Conservation (phyloP, 30 jellyfish, hydroid and myxozoan species). For the Aurelia coerulea region DNA sequence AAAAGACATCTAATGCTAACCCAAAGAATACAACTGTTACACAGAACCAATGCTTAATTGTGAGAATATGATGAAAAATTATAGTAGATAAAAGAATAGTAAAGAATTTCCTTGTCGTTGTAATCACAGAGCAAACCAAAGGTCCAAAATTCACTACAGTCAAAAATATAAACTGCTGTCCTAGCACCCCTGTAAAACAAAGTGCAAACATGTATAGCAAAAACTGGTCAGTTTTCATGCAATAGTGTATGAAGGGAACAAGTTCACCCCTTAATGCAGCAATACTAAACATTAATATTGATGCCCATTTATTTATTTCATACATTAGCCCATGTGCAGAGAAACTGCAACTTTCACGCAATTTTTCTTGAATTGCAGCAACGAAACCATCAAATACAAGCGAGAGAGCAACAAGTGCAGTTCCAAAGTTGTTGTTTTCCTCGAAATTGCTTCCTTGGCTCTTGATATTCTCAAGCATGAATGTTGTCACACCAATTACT, state of each 20-base stretch:
- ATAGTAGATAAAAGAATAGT: slow-evolving; percentile 65
- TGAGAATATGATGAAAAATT: slow-evolving; percentile 56
- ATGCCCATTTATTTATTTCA: slow-evolving; percentile 66
- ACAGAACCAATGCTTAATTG: slow-evolving; percentile 54
- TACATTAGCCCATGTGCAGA: slow-evolving; percentile 66
- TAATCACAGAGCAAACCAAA: slow-evolving; percentile 76
- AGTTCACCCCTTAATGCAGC: slow-evolving; percentile 55
- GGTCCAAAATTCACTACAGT: slow-evolving; percentile 86
- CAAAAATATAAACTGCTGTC: slow-evolving; percentile 78
- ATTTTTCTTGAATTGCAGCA: slow-evolving; percentile 69
- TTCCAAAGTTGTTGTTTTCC: slow-evolving; percentile 31
- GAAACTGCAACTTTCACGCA: slow-evolving; percentile 22
- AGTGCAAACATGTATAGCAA: slow-evolving; percentile 22
- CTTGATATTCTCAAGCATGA: slow-evolving; percentile 64
- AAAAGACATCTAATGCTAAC: slow-evolving; percentile 55
- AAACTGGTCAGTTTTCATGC: slow-evolving; percentile 3
- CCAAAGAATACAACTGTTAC: slow-evolving; percentile 69
- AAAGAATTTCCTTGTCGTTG: slow-evolving; percentile 88
- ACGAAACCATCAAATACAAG: slow-evolving; percentile 76
- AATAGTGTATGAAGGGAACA: slow-evolving; percentile 21
- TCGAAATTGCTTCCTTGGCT: background rate
- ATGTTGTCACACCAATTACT: slow-evolving; percentile 67
- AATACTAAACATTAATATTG: slow-evolving; percentile 24
- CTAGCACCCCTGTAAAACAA: slow-evolving; percentile 76
- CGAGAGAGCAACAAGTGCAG: slow-evolving; percentile 43